A percentile compares a stretch with the other conserved stretches of the same genome.
phyloP scores from a whole-genome alignment of 2,888 invertebrate species.

The Leucophenga montana region DNA sequence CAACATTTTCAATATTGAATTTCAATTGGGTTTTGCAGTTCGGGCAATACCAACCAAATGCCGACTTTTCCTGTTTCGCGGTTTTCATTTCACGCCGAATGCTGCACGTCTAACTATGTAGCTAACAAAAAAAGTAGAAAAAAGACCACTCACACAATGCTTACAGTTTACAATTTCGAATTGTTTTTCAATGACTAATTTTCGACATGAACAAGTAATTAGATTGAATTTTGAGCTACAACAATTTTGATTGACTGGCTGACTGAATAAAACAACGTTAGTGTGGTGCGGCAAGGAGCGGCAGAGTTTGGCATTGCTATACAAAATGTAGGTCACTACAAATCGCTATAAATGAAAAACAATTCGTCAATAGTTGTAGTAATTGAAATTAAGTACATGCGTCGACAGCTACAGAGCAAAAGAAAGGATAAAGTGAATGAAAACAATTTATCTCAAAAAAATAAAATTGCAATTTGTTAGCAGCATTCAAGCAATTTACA shows the following conservation, averaged over 20 bases:
- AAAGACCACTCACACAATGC: not conserved
- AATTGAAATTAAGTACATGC: slow-evolving; percentile 45
- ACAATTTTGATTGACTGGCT: not conserved
- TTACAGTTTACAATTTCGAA: slow-evolving; percentile 8
- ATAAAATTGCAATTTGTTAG: slow-evolving; percentile 1
- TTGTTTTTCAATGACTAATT: slow-evolving; percentile 20
- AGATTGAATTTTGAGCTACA: slow-evolving; percentile 48
- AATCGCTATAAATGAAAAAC: slow-evolving; percentile 38
- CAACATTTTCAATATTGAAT: too few species aligned
- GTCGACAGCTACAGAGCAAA: not conserved
- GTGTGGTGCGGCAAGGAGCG: not conserved
- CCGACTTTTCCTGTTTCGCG: too few species aligned
- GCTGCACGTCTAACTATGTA: too few species aligned
- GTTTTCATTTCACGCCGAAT: too few species aligned
- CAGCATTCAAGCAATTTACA: not conserved
- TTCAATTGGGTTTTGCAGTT: too few species aligned
- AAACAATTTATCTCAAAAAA: not conserved
- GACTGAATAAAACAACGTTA: not conserved
- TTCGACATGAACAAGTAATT: slow-evolving; percentile 45
- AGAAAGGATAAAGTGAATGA: slow-evolving; percentile 6
- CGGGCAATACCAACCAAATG: too few species aligned
- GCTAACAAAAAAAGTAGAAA: too few species aligned
- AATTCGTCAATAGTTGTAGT: slow-evolving; percentile 44
- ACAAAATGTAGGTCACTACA: not conserved
- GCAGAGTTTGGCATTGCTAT: not conserved